Conservation (phyloP, 2,888 invertebrate species). For the Harmothoe impar region DNA sequence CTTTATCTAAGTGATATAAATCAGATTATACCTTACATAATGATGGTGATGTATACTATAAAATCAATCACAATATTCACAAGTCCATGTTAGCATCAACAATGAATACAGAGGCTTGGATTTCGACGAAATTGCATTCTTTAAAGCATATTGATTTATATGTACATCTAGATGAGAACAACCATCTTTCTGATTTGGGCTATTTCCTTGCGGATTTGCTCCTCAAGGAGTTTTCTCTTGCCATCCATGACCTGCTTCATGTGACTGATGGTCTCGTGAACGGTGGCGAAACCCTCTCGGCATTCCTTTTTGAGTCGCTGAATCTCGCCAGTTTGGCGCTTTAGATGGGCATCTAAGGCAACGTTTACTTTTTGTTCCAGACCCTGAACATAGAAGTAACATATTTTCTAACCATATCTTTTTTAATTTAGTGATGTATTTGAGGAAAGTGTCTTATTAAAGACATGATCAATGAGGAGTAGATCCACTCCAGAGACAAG, state of each 20-base stretch:
- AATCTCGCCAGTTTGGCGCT: slow-evolving; percentile 76
- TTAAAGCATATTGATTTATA: not conserved
- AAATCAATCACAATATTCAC: no score
- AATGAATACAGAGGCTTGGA: not conserved
- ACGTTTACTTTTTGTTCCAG: slow-evolving; percentile 62
- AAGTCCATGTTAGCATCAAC: no score
- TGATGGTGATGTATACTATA: no score
- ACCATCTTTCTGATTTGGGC: slow-evolving; percentile 83
- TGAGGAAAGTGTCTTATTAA: no score
- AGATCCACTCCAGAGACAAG: no score
- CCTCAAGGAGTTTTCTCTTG: slow-evolving; percentile 81
- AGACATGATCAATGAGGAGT: no score
- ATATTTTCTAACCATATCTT: no score
- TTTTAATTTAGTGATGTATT: no score
- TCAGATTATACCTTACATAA: no score
- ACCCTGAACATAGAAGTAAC: slow-evolving; percentile 14
- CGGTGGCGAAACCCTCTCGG: slow-evolving; percentile 81
- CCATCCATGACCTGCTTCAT: slow-evolving; percentile 83
- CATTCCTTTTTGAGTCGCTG: slow-evolving; percentile 79
- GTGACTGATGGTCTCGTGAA: slow-evolving; percentile 82
- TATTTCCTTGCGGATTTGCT: slow-evolving; percentile 82
- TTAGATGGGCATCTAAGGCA: slow-evolving; percentile 55
- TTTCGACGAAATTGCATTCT: not conserved
- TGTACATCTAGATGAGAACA: slow-evolving; percentile 77
- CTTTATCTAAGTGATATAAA: no score